Base-by-base conservation (phyloP, 1,140 invertebrate genomes). In the Drosophila asahinai region DNA sequence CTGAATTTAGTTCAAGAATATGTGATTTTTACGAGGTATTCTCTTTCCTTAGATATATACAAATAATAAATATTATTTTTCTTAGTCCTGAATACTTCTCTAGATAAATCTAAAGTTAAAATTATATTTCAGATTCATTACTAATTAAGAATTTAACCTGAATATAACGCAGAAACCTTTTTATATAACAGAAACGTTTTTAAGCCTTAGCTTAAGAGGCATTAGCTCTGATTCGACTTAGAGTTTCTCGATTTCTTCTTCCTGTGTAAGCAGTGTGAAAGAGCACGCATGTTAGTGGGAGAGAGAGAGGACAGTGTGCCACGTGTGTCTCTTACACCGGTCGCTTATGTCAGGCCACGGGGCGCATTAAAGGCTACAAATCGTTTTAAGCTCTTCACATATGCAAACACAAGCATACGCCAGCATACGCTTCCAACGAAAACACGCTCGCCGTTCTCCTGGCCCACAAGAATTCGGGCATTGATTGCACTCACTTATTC, bases 401-500 rank as follows among this genome's bases (percentile, higher is more conserved):
- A 79, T 86, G 80, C 83, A 76, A 80, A 83, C 64, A 86, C 57
- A 84, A 47, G 40, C 33, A 48, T 45, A 75, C 63, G 58, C 48
- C 66, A 36, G n/a, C 47, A 36, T 42, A 45, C 25, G 60, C 19
- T 47, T 14, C 38, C 36, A 9, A 38, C 30, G 38, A 52, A 54
- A 66, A 57, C 61, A 51, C 64, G 15, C 38, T 52, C 33, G 51
- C 25, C 6, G 58, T 60, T 42, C 66, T 40, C 5, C 70, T 42
- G 52, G 30, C 45, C 67, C 66, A 30, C 67, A 49, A 25, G 33
- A 49, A 68, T 71, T 52, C 64, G 57, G 64, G 54, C 82, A 84
- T 86, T 76, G 81, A 86, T 84, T 84, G 83, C 77, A 86, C 73
- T 81, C 81, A 84, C 82, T 84, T 84, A 84, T 84, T 86, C 83